Base-by-base conservation (phyloP, 2,888 invertebrate species). In the Chrysolina oricalcia region DNA sequence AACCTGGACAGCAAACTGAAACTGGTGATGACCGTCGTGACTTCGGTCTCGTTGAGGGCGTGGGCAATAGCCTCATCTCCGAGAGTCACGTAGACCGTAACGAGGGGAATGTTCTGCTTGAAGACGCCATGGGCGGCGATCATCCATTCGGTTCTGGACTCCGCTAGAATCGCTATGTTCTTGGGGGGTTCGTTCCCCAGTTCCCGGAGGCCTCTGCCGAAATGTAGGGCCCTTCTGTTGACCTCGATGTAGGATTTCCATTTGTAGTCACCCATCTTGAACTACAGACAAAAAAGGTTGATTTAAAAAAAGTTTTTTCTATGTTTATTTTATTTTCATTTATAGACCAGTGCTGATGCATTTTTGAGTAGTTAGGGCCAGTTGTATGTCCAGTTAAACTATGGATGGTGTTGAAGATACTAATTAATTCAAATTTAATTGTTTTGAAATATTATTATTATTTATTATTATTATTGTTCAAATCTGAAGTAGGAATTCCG, bases 71-170 rank as follows among this genome's bases (percentile, higher is more conserved):
- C 98, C 4, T 98, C 98, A 86, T 97, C 97, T 41, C 98, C 98
- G 13, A 98, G 91, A 0, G 98, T 98, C 0, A 98, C 96, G 88
- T 99, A 99, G 81, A 99, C 94, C 0, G 98, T 99, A 1, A 98
- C 98, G 85, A 98, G 96, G 35, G 96, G 94, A 86, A 96, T 94
- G 87, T 95, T 96, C 89, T 95, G 96, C 87, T 96, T 96, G 90
- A 98, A 97, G 89, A 97, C 96, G 68, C 97, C 97, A 86, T 98
- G 96, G 5, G 97, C 97, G 0, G 97, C 95, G 67, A 98, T 90
- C 93, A 98, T 94, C 98, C 98, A 99, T 89, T 98, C 98, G 64
- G 96, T 96, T 81, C 98, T 91, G 0, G 98, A 98, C 90, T 99
- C 98, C 0, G 98, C 97, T 90, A 98, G 98, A 86, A 99, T 93